Percentiles rank a stretch among this genome's conserved stretches.
phyloP scores from a whole-genome alignment of 2,113 vertebrate species.

The Trichechus manatus region DNA sequence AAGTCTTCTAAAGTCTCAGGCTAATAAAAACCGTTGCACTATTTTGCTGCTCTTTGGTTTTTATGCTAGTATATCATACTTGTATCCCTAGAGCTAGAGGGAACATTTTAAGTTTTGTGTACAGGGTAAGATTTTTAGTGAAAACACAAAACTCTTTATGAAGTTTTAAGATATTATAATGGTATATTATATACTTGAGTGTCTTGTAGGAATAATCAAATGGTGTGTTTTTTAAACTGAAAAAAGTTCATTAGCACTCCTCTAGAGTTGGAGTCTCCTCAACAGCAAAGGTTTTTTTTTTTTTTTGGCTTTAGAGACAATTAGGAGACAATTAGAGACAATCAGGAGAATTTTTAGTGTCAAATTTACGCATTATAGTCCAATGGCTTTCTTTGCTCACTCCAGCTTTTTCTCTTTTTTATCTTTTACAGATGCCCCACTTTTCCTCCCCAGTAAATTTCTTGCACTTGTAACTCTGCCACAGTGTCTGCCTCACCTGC shows the following conservation, averaged over 20 bases:
- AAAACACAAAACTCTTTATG: constrained; percentile 20
- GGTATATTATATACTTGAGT: not conserved
- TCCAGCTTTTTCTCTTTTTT: not conserved
- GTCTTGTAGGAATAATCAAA: not conserved
- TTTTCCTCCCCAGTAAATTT: not conserved
- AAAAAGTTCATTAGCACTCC: not conserved
- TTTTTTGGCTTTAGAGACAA: too few relatives aligned
- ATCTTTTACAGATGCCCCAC: not conserved
- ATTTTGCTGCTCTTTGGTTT: constrained; percentile 24
- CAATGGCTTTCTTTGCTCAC: not conserved
- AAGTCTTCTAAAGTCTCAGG: constrained; percentile 41
- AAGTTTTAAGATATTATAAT: constrained; percentile 4
- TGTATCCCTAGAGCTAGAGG: not conserved
- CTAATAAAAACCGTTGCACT: constrained; percentile 47
- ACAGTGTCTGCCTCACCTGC: not conserved
- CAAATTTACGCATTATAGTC: not conserved
- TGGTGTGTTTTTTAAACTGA: not conserved
- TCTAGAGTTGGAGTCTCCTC: not conserved
- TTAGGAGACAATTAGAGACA: too few relatives aligned
- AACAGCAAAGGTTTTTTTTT: too few relatives aligned
- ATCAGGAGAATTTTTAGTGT: not conserved
- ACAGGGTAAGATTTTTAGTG: not conserved
- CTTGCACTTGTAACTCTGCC: not conserved
- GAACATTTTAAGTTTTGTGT: constrained; percentile 11
- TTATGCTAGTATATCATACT: constrained; percentile 3